A percentile compares a stretch with the other conserved stretches of the same genome.
phyloP scores from a whole-genome alignment of 23 tunicate species.

The Halocynthia roretzi region DNA sequence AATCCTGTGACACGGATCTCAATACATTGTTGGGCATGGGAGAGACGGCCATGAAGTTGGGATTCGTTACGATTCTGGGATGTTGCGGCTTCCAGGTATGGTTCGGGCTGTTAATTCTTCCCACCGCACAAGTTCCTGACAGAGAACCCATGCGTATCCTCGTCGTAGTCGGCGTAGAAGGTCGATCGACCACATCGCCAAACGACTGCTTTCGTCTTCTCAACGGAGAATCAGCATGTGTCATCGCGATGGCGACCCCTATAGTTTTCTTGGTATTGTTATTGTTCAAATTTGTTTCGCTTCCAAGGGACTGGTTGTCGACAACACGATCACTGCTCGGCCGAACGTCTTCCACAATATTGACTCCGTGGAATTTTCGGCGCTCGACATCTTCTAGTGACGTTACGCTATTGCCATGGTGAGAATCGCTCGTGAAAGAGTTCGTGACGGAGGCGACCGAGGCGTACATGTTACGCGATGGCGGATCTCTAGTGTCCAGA shows the following conservation, averaged over 20 bases:
- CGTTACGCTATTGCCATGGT: background rate
- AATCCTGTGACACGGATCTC: no score
- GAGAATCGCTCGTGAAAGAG: no score
- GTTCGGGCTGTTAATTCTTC: background rate
- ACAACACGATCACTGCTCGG: no score
- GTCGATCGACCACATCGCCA: background rate
- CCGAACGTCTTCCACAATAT: background rate
- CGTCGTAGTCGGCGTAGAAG: background rate
- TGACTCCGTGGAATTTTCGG: conserved; percentile 3
- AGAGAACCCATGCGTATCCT: background rate
- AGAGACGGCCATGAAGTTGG: conserved; percentile 42
- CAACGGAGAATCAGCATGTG: conserved; percentile 3
- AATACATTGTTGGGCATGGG: background rate
- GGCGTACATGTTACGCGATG: no score
- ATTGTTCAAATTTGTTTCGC: conserved; percentile 6
- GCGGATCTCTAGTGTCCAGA: no score
- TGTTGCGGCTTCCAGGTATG: no score
- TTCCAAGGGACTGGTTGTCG: background rate
- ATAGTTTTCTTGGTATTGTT: conserved; percentile 19
- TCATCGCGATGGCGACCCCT: conserved; percentile 32
- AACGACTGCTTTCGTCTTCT: background rate
- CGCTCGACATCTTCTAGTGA: background rate
- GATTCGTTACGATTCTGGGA: conserved; percentile 28
- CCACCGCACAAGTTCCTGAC: background rate
- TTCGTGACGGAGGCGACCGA: no score